Evolutionary conservation across 2,113 vertebrate genomes (phyloP).

Genomic region (Macquaria ambigua): DNA sequence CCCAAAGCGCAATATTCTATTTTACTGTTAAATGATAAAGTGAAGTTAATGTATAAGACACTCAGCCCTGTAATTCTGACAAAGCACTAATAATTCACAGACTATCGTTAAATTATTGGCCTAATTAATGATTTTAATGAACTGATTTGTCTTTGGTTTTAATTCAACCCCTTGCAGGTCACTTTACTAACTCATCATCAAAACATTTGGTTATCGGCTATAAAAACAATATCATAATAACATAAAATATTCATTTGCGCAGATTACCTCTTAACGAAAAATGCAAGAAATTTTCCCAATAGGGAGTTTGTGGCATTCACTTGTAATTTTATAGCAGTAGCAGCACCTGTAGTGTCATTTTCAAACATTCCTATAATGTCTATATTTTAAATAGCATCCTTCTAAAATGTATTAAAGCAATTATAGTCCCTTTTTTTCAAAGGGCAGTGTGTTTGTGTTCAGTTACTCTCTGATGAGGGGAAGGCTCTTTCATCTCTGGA

Average conservation of each 20-base stretch:
- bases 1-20: too few species aligned
- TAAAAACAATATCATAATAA: neutral
- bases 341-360: neutral
- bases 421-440: neutral
- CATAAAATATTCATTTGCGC: neutral
- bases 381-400: neutral
- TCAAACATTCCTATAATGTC: too few species aligned
- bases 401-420: neutral
- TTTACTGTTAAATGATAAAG: neutral
- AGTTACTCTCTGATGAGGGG: conserved; percentile 37
- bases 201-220: neutral
- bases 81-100: too few species aligned
- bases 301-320: neutral
- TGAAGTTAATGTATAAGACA: neutral
- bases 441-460: neutral
- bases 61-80: too few species aligned
- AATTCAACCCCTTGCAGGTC: neutral
- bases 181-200: neutral
- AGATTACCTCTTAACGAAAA: neutral
- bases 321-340: neutral
- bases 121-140: neutral
- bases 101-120: too few species aligned
- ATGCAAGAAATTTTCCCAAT: neutral
- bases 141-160: neutral
- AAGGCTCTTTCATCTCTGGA: conserved; percentile 56